phyloP scores from a whole-genome alignment of 2,113 vertebrate species.

The Rynchops niger region DNA sequence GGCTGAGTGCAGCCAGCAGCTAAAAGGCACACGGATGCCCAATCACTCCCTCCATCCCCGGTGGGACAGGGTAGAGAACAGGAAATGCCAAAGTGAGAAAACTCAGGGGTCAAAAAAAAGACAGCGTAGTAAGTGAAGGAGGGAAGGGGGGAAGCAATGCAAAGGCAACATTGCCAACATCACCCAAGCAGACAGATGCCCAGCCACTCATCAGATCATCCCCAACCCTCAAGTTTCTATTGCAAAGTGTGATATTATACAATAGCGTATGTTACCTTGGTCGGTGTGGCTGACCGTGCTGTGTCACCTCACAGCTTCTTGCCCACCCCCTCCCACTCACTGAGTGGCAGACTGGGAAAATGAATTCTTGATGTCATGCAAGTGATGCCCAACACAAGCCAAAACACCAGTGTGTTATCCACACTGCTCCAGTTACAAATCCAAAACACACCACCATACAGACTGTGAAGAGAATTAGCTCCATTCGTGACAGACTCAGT shows the following conservation, averaged over 20 bases:
- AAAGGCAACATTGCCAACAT: neutral
- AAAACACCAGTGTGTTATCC: neutral
- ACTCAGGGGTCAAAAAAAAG: neutral
- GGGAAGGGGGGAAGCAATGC: neutral
- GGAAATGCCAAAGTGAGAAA: neutral
- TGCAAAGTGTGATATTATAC: neutral
- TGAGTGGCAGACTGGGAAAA: neutral
- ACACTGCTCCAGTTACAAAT: neutral
- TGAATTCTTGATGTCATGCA: neutral
- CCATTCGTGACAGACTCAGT: neutral
- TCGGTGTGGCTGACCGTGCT: neutral
- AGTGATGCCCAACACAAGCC: neutral
- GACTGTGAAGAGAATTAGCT: neutral
- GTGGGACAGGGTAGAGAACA: neutral
- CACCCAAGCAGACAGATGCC: neutral
- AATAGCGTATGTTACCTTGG: neutral
- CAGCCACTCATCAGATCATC: neutral
- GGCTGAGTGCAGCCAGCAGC: neutral
- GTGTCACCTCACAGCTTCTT: neutral
- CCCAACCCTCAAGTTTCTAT: neutral
- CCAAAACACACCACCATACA: neutral
- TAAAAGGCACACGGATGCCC: neutral
- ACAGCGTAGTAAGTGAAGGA: neutral
- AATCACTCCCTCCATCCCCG: neutral
- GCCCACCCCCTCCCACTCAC: neutral